These are phyloP conservation scores for Podarcis muralis DNA, from an alignment of 2,113 vertebrate genomes.

Conservation along the genomic window DNA sequence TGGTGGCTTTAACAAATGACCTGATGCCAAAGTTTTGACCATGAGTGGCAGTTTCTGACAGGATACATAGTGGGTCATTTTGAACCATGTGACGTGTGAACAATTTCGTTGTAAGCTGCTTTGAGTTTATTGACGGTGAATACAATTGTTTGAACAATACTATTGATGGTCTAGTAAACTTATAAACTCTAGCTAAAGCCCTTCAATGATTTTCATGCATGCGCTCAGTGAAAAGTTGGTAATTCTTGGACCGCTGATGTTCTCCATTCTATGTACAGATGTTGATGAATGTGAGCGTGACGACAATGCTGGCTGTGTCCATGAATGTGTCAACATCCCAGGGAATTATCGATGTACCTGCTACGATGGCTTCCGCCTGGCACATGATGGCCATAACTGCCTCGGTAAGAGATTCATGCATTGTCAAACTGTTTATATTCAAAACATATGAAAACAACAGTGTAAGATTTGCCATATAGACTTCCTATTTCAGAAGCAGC, in stretches of 20 bases:
- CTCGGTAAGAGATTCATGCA: constrained; percentile 78
- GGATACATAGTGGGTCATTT: background rate
- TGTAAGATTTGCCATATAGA: background rate
- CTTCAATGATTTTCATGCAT: background rate
- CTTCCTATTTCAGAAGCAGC: background rate
- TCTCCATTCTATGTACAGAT: constrained; percentile 74
- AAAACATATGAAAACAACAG: background rate
- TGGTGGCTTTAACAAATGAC: background rate
- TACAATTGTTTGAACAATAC: background rate
- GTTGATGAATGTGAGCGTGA: constrained; percentile 94
- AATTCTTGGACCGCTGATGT: background rate
- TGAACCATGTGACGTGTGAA: background rate
- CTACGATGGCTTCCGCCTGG: constrained; percentile 95
- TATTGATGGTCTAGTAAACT: background rate
- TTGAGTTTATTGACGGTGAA: background rate
- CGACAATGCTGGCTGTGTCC: constrained; percentile 94
- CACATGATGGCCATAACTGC: constrained; percentile 96
- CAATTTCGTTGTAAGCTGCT: background rate
- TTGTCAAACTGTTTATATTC: background rate
- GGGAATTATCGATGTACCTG: constrained; percentile 98
- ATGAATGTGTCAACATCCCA: constrained; percentile 97
- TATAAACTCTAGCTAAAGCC: background rate
- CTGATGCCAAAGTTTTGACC: background rate
- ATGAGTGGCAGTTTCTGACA: background rate
- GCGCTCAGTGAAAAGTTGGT: background rate